Conservation (phyloP, 2,797 vertebrate species). For the Spondyliosoma cantharus region DNA sequence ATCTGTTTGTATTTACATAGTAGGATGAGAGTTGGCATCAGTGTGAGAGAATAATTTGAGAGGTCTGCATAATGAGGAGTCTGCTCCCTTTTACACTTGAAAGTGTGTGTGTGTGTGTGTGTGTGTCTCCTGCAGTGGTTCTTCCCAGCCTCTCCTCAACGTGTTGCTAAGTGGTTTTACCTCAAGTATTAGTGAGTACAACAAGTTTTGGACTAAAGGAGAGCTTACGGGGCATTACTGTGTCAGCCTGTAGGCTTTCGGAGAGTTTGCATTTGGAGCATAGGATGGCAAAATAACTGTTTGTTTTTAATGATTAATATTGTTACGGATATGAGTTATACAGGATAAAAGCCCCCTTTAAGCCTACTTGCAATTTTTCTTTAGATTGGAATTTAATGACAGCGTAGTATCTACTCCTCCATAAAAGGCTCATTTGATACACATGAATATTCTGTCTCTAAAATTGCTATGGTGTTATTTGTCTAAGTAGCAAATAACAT, state of each 20-base stretch:
- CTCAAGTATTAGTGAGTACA: constrained; percentile 61
- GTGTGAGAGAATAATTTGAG: constrained; percentile 42
- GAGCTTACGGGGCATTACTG: constrained; percentile 23
- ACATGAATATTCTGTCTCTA: constrained; percentile 7
- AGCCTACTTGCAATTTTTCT: constrained; percentile 33
- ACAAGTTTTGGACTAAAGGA: constrained; percentile 30
- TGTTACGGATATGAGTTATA: constrained; percentile 63
- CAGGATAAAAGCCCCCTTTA: constrained; percentile 65
- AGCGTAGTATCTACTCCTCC: not conserved
- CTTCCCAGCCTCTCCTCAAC: constrained; percentile 32
- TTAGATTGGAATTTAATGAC: not conserved
- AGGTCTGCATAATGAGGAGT: constrained; percentile 30
- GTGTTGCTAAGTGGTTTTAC: constrained; percentile 53
- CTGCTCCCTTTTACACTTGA: constrained; percentile 1
- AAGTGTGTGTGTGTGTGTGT: not conserved
- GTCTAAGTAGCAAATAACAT: constrained; percentile 9
- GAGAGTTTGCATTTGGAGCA: constrained; percentile 35
- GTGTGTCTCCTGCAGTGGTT: constrained; percentile 8
- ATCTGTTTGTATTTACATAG: constrained; percentile 40
- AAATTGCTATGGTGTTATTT: constrained; percentile 1
- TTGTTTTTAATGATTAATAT: constrained; percentile 35
- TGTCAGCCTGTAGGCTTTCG: constrained; percentile 16
- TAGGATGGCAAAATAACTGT: constrained; percentile 46
- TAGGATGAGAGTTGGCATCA: constrained; percentile 18
- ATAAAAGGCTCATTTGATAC: constrained; percentile 3